Conservation (phyloP, 2,797 vertebrate species). For the Lutjanus argentimaculatus region DNA sequence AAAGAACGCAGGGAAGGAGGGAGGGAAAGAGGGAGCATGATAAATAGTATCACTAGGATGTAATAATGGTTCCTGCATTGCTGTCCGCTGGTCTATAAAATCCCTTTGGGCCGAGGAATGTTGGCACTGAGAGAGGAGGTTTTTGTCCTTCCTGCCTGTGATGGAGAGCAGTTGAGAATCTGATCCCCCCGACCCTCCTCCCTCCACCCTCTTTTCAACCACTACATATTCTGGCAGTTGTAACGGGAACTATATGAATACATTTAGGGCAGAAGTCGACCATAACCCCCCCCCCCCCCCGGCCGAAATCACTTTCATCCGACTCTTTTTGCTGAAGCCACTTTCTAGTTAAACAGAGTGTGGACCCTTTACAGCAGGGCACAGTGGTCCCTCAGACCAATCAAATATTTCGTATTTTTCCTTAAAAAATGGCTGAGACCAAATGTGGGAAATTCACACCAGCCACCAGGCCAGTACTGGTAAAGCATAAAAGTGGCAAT, state of each 20-base stretch:
- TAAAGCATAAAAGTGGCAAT: too few species aligned
- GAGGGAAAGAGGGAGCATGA: conserved; percentile 64
- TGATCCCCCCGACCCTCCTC: conserved; percentile 32
- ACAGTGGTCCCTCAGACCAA: too few species aligned
- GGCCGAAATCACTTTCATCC: conserved; percentile 36
- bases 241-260: conserved; percentile 52
- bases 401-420: too few species aligned
- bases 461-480: too few species aligned
- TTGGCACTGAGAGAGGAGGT: conserved; percentile 76
- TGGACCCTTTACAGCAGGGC: not conserved
- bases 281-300: conserved; percentile 26
- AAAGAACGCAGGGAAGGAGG: conserved; percentile 52
- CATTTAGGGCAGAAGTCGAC: conserved; percentile 48
- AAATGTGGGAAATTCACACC: too few species aligned
- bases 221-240: conserved; percentile 63
- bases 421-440: too few species aligned
- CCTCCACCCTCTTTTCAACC: conserved; percentile 38
- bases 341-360: not conserved
- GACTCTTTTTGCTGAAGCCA: not conserved
- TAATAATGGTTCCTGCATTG: conserved; percentile 84
- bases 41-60: conserved; percentile 83
- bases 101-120: conserved; percentile 84
- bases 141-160: conserved; percentile 79
- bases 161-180: conserved; percentile 70
- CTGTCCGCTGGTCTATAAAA: conserved; percentile 87